Percentiles rank a stretch among this genome's conserved stretches.
Conservation (phyloP, 2,113 vertebrate species). For the Oryzias celebensis region DNA sequence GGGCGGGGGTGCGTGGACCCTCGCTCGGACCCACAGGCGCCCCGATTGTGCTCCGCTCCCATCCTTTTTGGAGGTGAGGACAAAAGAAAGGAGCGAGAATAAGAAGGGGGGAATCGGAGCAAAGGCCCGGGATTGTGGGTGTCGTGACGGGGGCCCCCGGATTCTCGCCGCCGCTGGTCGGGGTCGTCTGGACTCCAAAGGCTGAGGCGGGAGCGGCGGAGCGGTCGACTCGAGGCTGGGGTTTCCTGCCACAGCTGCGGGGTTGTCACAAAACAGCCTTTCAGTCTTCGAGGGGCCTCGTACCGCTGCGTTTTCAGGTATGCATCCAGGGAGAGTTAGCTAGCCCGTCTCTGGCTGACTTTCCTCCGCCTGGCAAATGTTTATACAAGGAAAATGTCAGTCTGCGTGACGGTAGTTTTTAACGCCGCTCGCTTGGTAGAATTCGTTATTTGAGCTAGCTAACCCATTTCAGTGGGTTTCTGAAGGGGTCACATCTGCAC, state of each 20-base stretch:
- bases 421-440: conserved; percentile 32
- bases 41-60: conserved; percentile 74
- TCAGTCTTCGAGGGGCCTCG: conserved; percentile 71
- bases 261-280: conserved; percentile 73
- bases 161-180: conserved; percentile 69
- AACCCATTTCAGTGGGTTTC: conserved; percentile 48
- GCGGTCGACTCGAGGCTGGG: conserved; percentile 74
- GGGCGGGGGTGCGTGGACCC: conserved; percentile 75
- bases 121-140: conserved; percentile 70
- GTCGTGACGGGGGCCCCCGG: conserved; percentile 73
- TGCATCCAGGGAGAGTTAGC: conserved; percentile 49
- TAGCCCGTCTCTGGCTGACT: conserved; percentile 38
- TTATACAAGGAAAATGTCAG: conserved; percentile 40
- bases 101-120: conserved; percentile 41
- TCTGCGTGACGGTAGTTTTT: conserved; percentile 40
- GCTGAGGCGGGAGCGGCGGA: conserved; percentile 71
- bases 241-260: conserved; percentile 75
- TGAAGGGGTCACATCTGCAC: conserved; percentile 67
- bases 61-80: conserved; percentile 76
- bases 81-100: conserved; percentile 66
- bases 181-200: conserved; percentile 67
- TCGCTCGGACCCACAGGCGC: conserved; percentile 77
- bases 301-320: conserved; percentile 70
- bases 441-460: conserved; percentile 56
- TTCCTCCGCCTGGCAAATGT: conserved; percentile 9